phyloP scores from a whole-genome alignment of 2,888 invertebrate genomes.

The Melanchra persicariae region DNA sequence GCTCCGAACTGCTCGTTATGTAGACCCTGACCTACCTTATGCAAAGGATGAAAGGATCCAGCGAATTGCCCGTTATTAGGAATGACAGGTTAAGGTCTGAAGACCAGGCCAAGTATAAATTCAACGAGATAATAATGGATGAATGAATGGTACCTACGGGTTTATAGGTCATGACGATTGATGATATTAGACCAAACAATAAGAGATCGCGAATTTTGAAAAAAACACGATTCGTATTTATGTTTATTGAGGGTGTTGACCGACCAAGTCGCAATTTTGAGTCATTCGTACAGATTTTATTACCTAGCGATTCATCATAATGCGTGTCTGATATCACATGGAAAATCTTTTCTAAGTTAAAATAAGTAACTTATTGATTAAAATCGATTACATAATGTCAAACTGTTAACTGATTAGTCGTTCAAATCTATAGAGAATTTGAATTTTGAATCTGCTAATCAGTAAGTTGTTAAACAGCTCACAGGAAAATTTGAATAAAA shows the following conservation, averaged over 20 bases:
- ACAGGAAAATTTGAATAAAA: no score
- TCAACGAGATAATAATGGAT: constrained; percentile 11
- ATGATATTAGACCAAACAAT: neutral
- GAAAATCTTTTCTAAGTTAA: no score
- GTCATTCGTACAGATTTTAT: no score
- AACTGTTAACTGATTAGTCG: no score
- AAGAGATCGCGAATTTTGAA: neutral
- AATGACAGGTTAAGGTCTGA: constrained; percentile 47
- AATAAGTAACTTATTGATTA: no score
- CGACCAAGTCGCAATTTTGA: neutral
- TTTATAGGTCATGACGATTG: neutral
- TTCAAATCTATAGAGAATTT: no score
- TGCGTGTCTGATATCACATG: no score
- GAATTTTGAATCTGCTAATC: no score
- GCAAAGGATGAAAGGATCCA: constrained; percentile 14
- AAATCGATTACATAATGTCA: no score
- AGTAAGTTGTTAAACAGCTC: no score
- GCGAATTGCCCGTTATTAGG: constrained; percentile 40
- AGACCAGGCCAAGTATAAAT: constrained; percentile 12
- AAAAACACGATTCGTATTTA: neutral
- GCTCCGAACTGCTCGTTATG: neutral
- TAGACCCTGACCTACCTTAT: constrained; percentile 29
- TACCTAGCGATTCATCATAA: neutral
- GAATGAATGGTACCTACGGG: no score
- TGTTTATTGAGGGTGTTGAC: neutral